Base-by-base conservation (phyloP, 2,113 vertebrate genomes). In the Phaetusa simplex region DNA sequence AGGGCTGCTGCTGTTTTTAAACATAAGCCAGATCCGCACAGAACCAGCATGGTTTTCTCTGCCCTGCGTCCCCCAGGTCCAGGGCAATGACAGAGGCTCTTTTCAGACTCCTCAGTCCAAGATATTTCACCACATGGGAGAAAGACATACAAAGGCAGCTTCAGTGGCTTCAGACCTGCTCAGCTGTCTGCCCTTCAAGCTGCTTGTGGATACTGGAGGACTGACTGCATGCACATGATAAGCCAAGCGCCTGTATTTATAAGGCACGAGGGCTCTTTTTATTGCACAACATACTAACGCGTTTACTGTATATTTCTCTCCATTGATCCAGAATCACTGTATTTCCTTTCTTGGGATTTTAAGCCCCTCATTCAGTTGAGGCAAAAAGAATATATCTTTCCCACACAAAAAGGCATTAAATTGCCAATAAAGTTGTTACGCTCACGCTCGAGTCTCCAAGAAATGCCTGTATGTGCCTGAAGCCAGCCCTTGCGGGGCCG, bases 351-450 rank as follows among this genome's bases (percentile, higher is more conserved):
- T 69, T 77, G 62, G 36, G 84, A 94, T 79, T 93, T 94, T 52
- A 93, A 79, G 47, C 66, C 36, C 95, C 49, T 93, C 69, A 92
- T 85, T 93, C 72, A 58, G 42, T 29, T 47, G 27, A 77, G 66
- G 70, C 8, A 90, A 89, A 97, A 95, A 65, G 23, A 55, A 83
- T 47, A 50, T 22, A 27, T 78, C 72, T 93, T 96, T 86, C 47
- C 36, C 52, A 58, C 52, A 42, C 77, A 90, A 94, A 92, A 96
- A 77, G 76, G 23, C 77, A 94, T 87, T 95, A 91, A 87, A 90
- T 87, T 81, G 70, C 24, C 79, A 66, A 36, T 74, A 55, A 94
- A 89, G 55, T 61, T 64, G 21, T 87, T 55, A 52, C 49, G 30
- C 59, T 83, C 42, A 50, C 4, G 6, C 40, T 58, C 40, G 66